Evolutionary conservation across 2,888 invertebrate species (phyloP).

Genomic region (Melanostoma mellinum): DNA sequence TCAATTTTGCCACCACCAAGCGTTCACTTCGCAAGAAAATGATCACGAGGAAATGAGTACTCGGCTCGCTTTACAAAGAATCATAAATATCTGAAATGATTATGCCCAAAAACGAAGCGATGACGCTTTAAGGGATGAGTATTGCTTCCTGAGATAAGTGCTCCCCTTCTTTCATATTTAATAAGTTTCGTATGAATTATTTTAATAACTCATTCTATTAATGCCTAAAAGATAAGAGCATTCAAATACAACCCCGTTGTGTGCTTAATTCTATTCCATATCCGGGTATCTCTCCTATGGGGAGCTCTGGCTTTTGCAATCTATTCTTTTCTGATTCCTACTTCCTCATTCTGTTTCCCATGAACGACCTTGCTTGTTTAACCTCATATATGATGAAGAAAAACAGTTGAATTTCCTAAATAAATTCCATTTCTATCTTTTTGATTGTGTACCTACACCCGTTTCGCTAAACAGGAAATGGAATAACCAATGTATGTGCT

Average conservation of each 20-base stretch:
- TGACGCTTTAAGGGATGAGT: too few species aligned
- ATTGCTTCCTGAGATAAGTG: too few species aligned
- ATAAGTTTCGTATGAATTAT: too few species aligned
- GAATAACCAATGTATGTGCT: slow-evolving; percentile 46
- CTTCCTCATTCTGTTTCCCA: background rate
- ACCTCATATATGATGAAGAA: slow-evolving; percentile 40
- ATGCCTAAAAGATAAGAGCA: background rate
- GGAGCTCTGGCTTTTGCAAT: background rate
- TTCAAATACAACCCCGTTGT: background rate
- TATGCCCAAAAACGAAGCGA: too few species aligned
- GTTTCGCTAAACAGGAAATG: slow-evolving; percentile 59
- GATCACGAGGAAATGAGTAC: too few species aligned
- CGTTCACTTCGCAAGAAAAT: too few species aligned
- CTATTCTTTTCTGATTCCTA: slow-evolving; percentile 2
- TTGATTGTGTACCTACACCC: slow-evolving; percentile 29
- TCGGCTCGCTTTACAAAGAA: too few species aligned
- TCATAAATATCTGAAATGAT: too few species aligned
- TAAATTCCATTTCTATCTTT: slow-evolving; percentile 64
- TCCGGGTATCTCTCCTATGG: background rate
- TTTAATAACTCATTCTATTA: background rate
- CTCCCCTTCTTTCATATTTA: too few species aligned
- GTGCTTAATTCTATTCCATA: slow-evolving; percentile 1
- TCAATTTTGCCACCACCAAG: too few species aligned
- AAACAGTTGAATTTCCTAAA: slow-evolving; percentile 55
- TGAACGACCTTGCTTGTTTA: slow-evolving; percentile 32